Percentiles rank a stretch among this genome's conserved stretches.
Evolutionary conservation across 1,140 invertebrate genomes (phyloP).

Genomic region (Drosophila bifasciata): DNA sequence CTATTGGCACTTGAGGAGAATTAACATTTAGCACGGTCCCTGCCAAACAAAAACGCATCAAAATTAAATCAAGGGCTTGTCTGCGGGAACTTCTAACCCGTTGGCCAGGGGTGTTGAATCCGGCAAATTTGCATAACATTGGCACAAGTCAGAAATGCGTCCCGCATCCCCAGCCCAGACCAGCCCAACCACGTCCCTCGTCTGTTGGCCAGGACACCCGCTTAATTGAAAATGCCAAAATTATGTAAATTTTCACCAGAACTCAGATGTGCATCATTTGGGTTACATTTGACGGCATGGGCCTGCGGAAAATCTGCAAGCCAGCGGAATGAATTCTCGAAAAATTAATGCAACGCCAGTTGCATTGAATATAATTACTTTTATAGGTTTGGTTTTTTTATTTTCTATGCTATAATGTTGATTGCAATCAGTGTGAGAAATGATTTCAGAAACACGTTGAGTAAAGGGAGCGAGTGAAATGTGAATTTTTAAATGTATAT

Average conservation of each 20-base stretch:
- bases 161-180: constrained; percentile 14
- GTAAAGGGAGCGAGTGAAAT: not conserved
- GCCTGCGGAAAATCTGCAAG: constrained; percentile 43
- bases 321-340: constrained; percentile 24
- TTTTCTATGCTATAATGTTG: constrained; percentile 22
- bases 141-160: constrained; percentile 76
- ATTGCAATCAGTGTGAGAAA: constrained; percentile 74
- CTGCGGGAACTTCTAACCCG: constrained; percentile 24
- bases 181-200: constrained; percentile 7
- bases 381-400: constrained; percentile 19
- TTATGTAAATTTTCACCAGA: constrained; percentile 66
- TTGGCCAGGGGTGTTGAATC: constrained; percentile 32
- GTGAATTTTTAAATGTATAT: too few species aligned
- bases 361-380: constrained; percentile 53
- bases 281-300: constrained; percentile 48
- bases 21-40: constrained; percentile 79
- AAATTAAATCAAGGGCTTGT: constrained; percentile 60
- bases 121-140: constrained; percentile 77
- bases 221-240: constrained; percentile 75
- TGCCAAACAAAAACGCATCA: constrained; percentile 76
- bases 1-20: constrained; percentile 67
- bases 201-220: constrained; percentile 39
- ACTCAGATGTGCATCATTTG: constrained; percentile 58
- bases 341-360: constrained; percentile 69
- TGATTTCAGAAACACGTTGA: constrained; percentile 5